Percentiles rank a stretch among this genome's conserved stretches.
These are phyloP conservation scores for Heteronetta atricapilla DNA, from an alignment of 2,113 vertebrate genomes.

Conservation along the genomic window DNA sequence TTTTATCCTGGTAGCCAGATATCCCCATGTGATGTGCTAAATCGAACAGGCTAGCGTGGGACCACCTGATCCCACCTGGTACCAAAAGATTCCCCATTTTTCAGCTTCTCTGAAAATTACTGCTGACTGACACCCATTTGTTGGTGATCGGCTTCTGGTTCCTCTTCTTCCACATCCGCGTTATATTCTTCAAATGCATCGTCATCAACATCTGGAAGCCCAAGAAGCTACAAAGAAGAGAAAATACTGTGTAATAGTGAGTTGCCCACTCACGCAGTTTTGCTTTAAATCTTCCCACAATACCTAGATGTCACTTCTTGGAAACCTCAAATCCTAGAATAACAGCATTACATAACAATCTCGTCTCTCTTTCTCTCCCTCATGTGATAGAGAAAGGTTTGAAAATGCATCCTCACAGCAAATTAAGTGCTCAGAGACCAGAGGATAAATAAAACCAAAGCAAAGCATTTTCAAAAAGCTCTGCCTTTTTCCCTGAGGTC, in stretches of 20 bases:
- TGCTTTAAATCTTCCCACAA: background rate
- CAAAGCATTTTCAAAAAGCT: slow-evolving; percentile 7
- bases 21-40: slow-evolving; percentile 68
- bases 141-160: slow-evolving; percentile 95
- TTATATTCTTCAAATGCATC: slow-evolving; percentile 96
- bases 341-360: background rate
- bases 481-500: background rate
- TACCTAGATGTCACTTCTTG: background rate
- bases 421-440: slow-evolving; percentile 1
- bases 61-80: slow-evolving; percentile 62
- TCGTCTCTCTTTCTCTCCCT: background rate
- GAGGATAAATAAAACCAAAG: slow-evolving; percentile 38
- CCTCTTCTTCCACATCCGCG: slow-evolving; percentile 95
- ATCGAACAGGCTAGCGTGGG: slow-evolving; percentile 58
- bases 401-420: slow-evolving; percentile 18
- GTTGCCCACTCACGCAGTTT: background rate
- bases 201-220: slow-evolving; percentile 95
- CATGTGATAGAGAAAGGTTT: background rate
- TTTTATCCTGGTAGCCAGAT: slow-evolving; percentile 64
- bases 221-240: slow-evolving; percentile 85
- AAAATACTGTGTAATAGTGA: slow-evolving; percentile 40
- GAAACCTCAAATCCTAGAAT: background rate
- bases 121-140: slow-evolving; percentile 99
- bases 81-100: slow-evolving; percentile 52
- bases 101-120: slow-evolving; percentile 75